These are phyloP conservation scores for Ochropleura leucogaster DNA, from an alignment of 2,888 invertebrate species.

Conservation along the genomic window DNA sequence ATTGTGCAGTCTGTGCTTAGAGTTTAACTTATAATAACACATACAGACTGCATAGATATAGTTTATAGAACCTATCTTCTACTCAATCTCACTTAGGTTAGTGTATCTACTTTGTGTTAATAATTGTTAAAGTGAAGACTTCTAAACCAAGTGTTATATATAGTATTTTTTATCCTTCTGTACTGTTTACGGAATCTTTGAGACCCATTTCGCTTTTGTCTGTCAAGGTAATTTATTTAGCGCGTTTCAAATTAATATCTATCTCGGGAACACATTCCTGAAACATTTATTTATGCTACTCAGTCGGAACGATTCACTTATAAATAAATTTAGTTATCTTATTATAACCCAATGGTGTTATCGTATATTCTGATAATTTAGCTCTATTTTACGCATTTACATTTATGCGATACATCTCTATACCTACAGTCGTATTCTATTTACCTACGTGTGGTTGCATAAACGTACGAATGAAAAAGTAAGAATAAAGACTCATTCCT, in stretches of 20 bases:
- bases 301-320: conserved; percentile 37
- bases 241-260: conserved; percentile 37
- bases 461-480: conserved; percentile 15
- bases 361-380: conserved; percentile 36
- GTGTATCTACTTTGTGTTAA: conserved; percentile 63
- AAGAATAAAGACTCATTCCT: conserved; percentile 36
- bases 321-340: conserved; percentile 45
- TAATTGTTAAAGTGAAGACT: conserved; percentile 67
- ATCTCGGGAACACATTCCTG: conserved; percentile 42
- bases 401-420: conserved; percentile 31
- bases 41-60: conserved; percentile 72
- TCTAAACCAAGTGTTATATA: conserved; percentile 69
- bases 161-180: conserved; percentile 65
- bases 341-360: conserved; percentile 36
- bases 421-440: conserved; percentile 41
- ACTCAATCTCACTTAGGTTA: conserved; percentile 64
- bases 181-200: conserved; percentile 55
- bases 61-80: conserved; percentile 56
- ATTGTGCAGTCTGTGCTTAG: conserved; percentile 68
- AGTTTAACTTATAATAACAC: conserved; percentile 67
- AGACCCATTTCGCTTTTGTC: conserved; percentile 67
- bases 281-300: conserved; percentile 23
- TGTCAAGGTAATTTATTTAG: conserved; percentile 31
- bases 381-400: conserved; percentile 33
- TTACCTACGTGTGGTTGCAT: conserved; percentile 35